phyloP scores from a whole-genome alignment of 2,797 vertebrate genomes.

The Acanthiza pusilla region DNA sequence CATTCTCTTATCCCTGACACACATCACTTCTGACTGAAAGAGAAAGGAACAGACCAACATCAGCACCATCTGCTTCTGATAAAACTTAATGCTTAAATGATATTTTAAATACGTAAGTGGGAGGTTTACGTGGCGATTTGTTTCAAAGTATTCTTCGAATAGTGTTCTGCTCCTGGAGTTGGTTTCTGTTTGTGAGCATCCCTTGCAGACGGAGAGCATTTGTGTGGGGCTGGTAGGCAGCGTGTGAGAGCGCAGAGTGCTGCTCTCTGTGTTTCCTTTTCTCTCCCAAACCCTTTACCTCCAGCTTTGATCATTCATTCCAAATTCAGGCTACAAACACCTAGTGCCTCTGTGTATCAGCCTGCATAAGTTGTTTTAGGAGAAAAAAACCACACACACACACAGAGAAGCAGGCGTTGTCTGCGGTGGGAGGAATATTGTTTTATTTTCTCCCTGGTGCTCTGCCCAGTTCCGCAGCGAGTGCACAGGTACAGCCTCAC shows the following conservation, averaged over 20 bases:
- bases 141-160: neutral
- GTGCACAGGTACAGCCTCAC: constrained; percentile 36
- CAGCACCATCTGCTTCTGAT: neutral
- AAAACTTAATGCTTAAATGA: neutral
- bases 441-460: neutral
- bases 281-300: neutral
- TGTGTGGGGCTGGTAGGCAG: neutral
- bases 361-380: neutral
- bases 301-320: neutral
- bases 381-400: neutral
- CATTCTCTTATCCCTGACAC: neutral
- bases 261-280: neutral
- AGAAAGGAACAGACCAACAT: neutral
- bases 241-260: neutral
- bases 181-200: neutral
- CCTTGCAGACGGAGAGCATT: neutral
- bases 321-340: neutral
- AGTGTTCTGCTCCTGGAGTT: neutral
- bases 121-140: neutral
- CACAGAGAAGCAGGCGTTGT: neutral
- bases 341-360: neutral
- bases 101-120: neutral
- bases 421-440: neutral
- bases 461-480: neutral
- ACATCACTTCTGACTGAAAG: neutral